Conservation (phyloP, 2,888 invertebrate species). For the Drosophila subsilvestris region DNA sequence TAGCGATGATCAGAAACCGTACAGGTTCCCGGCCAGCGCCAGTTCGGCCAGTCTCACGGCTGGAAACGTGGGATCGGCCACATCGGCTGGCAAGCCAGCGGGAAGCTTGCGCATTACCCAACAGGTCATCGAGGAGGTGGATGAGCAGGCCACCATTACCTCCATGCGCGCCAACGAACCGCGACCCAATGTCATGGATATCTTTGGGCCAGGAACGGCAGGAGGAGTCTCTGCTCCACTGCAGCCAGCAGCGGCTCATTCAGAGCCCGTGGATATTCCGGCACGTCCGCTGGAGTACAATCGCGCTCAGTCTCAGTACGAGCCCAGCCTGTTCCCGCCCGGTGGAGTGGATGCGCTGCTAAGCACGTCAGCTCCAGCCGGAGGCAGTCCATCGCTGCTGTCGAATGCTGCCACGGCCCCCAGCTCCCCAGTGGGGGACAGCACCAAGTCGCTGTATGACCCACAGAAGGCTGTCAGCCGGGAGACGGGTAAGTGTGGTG, state of each 20-base stretch:
- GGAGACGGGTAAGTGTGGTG: conserved; percentile 79
- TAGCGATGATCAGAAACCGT: conserved; percentile 77
- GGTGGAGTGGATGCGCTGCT: conserved; percentile 83
- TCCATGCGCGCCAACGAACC: conserved; percentile 87
- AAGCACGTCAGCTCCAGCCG: conserved; percentile 82
- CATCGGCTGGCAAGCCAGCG: conserved; percentile 62
- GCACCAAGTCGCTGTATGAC: conserved; percentile 79
- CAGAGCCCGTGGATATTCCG: conserved; percentile 88
- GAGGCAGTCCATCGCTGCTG: conserved; percentile 60
- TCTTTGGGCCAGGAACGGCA: conserved; percentile 84
- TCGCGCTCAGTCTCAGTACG: conserved; percentile 80
- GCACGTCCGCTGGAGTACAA: conserved; percentile 76
- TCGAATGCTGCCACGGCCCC: conserved; percentile 70
- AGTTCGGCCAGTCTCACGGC: conserved; percentile 81
- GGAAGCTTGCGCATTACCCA: conserved; percentile 88
- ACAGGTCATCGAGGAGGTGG: conserved; percentile 90
- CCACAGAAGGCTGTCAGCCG: conserved; percentile 72
- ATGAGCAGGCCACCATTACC: conserved; percentile 92
- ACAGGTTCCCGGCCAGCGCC: conserved; percentile 83
- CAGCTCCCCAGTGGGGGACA: conserved; percentile 74
- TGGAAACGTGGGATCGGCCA: conserved; percentile 33
- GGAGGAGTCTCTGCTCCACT: conserved; percentile 52
- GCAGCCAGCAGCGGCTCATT: conserved; percentile 79
- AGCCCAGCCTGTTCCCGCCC: conserved; percentile 78
- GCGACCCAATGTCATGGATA: conserved; percentile 87